Base-by-base conservation (phyloP, 1,140 invertebrate species). In the Wasmannia auropunctata region DNA sequence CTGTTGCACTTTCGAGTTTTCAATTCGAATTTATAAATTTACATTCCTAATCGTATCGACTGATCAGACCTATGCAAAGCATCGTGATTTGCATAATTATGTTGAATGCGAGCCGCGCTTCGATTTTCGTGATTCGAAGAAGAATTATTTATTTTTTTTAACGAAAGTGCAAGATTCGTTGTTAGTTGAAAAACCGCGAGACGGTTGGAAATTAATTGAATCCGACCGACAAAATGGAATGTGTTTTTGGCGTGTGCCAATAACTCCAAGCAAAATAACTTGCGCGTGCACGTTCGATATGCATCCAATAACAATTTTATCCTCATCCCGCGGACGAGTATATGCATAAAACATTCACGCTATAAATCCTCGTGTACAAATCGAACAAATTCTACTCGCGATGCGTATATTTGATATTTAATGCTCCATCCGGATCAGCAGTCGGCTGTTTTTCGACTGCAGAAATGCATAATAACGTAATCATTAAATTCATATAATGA, bases 281-380 rank as follows among this genome's bases (percentile, higher is more conserved):
- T 60, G 67, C 49, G 34, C 49, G 19, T 81, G 31, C 37, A 58
- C 37, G 31, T 43, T 19, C 28, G 77, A 83, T 83, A 83, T 31
- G 67, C 51, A 74, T 83, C 51, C 67, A 40, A 60, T 83, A 83
- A 72, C 51, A 83, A 83, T 83, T 72, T 83, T 74, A 83, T 83
- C 67, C 51, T 74, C 67, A 58, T 83, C 63, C 34, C 51, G 34
- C 37, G 51, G 10, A 72, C 19, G 43, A 74, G 51, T 83, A 72
- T n/a, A 83, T 72, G 37, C 28, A 74, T 83, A 83, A 74, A 72
- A 83, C 79, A 83, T 74, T 60, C n/a, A 31, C n/a, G 19, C 37
- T 83, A 72, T 58, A 74, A 72, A 83, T 83, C 51, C 28, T 54
- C 11, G 14, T 19, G 37, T 83, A 34, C 56, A 72, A 58, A 83